Evolutionary conservation across 2,113 vertebrate genomes (phyloP).

Genomic region (Xiphophorus hellerii): DNA sequence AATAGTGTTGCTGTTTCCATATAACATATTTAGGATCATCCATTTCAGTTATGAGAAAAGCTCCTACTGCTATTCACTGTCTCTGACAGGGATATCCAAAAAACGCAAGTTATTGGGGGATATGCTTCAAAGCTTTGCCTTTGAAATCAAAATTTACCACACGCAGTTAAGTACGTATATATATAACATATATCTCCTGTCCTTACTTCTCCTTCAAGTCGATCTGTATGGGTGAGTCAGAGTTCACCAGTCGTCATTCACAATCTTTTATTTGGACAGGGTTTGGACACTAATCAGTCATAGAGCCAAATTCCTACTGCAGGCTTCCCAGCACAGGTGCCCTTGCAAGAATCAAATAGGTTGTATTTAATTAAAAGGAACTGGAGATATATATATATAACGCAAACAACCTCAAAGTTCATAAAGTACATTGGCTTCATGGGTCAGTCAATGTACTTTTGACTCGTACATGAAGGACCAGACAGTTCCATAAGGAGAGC

Average conservation of each 20-base stretch:
- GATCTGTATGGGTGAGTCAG: not conserved
- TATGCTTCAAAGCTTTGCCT: not conserved
- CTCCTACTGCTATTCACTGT: not conserved
- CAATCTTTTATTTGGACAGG: not conserved
- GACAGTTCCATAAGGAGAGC: not conserved
- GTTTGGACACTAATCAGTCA: not conserved
- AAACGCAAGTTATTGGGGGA: not conserved
- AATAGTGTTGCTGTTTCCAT: not conserved
- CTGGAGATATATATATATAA: not conserved
- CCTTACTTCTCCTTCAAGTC: not conserved
- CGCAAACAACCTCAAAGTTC: not conserved
- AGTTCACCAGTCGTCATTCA: not conserved
- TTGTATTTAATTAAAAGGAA: not conserved
- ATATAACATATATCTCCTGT: not conserved
- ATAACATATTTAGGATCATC: not conserved
- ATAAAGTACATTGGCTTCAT: not conserved
- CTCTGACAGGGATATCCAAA: not conserved
- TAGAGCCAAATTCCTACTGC: slow-evolving; percentile 1
- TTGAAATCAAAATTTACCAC: not conserved
- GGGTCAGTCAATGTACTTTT: not conserved
- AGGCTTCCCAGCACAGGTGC: not conserved
- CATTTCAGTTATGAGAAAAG: not conserved
- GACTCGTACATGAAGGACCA: not conserved
- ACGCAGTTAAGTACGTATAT: not conserved
- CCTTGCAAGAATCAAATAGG: not conserved